phyloP scores from a whole-genome alignment of 2,888 invertebrate genomes.

The Lycaena phlaeas region DNA sequence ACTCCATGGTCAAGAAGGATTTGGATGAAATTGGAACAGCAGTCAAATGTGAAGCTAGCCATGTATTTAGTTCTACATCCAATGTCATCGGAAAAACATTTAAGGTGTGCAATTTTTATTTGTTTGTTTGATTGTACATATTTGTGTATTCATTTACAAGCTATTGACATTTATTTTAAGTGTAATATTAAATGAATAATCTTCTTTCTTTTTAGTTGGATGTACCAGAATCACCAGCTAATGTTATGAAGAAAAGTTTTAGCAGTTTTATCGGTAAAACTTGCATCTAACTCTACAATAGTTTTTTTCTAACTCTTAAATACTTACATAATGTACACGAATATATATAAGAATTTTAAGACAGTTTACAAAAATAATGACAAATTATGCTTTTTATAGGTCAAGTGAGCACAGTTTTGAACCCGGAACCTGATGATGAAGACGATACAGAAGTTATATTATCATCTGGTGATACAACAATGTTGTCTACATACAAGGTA shows the following conservation, averaged over 20 bases:
- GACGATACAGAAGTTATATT: slow-evolving; percentile 81
- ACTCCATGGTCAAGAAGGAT: slow-evolving; percentile 84
- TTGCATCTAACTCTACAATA: neutral
- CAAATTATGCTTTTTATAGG: slow-evolving; percentile 45
- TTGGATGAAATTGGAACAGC: slow-evolving; percentile 81
- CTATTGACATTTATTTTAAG: no score
- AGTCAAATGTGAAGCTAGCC: slow-evolving; percentile 80
- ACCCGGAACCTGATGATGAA: slow-evolving; percentile 79
- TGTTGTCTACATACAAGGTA: slow-evolving; percentile 73
- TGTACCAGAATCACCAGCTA: slow-evolving; percentile 80
- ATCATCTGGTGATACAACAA: slow-evolving; percentile 78
- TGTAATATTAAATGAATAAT: neutral
- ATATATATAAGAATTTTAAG: no score
- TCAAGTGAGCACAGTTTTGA: slow-evolving; percentile 79
- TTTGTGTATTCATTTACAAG: no score
- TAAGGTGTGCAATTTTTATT: slow-evolving; percentile 67
- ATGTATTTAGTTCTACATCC: slow-evolving; percentile 77
- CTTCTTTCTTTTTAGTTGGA: slow-evolving; percentile 69
- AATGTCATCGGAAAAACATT: slow-evolving; percentile 79
- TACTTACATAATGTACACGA: neutral
- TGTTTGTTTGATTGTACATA: no score
- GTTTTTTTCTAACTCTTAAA: neutral
- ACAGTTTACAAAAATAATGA: no score
- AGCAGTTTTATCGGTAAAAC: slow-evolving; percentile 77
- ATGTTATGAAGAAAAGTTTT: slow-evolving; percentile 80